These are phyloP conservation scores for Ophion costatus DNA, from an alignment of 2,888 invertebrate species.

Conservation along the genomic window DNA sequence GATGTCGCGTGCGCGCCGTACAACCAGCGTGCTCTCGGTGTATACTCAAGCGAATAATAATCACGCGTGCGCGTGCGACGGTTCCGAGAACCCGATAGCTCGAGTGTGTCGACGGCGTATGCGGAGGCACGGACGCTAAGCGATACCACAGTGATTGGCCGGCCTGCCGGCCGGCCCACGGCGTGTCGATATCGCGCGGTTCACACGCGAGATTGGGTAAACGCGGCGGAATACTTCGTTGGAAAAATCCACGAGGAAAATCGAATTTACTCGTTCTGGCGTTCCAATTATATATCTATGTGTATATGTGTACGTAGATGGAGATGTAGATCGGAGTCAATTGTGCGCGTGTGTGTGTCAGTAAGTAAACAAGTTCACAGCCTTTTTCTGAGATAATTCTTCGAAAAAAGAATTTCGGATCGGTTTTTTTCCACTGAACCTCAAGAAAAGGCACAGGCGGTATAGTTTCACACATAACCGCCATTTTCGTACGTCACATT, in stretches of 20 bases:
- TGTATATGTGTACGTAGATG: too few species aligned
- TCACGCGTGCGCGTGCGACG: constrained; percentile 24
- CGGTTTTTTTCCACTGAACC: too few species aligned
- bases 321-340: too few species aligned
- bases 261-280: neutral
- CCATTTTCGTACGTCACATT: too few species aligned
- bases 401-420: too few species aligned
- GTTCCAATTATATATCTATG: too few species aligned
- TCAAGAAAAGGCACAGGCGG: too few species aligned
- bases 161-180: neutral
- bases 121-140: neutral
- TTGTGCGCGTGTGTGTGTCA: too few species aligned
- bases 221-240: neutral
- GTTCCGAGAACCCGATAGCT: constrained; percentile 55
- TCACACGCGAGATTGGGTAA: neutral
- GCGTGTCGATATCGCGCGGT: neutral
- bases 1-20: constrained; percentile 31
- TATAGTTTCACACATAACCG: too few species aligned
- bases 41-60: constrained; percentile 37
- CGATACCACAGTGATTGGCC: constrained; percentile 1
- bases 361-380: too few species aligned
- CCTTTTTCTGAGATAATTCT: too few species aligned
- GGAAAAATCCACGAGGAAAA: neutral
- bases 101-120: constrained; percentile 14
- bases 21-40: constrained; percentile 1